Evolutionary conservation across 1,140 invertebrate genomes (phyloP).

Genomic region (Drosophila trapezifrons): DNA sequence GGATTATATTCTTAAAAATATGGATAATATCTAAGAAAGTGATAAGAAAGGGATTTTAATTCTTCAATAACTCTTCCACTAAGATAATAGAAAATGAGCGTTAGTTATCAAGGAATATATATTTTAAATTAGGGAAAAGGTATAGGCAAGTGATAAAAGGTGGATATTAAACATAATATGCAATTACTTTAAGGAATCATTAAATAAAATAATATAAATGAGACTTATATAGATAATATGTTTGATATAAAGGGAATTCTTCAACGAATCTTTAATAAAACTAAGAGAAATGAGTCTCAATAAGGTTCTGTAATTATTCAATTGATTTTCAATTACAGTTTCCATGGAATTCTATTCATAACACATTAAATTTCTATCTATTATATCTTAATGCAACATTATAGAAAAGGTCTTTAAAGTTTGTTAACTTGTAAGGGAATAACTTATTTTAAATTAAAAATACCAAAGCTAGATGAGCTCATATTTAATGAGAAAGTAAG

Average conservation of each 20-base stretch:
- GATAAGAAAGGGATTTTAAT: neutral
- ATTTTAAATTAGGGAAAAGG: no score
- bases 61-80: no score
- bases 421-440: neutral
- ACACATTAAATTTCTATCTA: neutral
- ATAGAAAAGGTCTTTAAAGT: no score
- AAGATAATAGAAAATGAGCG: constrained; percentile 84
- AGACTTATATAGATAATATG: no score
- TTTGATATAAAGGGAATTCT: no score
- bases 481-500: neutral
- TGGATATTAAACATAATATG: no score
- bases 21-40: neutral
- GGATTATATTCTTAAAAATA: neutral
- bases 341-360: neutral
- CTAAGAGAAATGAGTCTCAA: no score
- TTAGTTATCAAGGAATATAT: constrained; percentile 30
- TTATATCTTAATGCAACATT: neutral
- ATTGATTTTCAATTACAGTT: neutral
- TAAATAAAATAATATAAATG: no score
- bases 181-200: no score
- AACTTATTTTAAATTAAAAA: no score
- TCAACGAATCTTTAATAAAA: neutral
- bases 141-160: no score
- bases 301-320: no score
- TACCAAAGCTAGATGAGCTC: constrained; percentile 3